Conservation (phyloP, 1,140 invertebrate genomes). For the Achroia grisella region DNA sequence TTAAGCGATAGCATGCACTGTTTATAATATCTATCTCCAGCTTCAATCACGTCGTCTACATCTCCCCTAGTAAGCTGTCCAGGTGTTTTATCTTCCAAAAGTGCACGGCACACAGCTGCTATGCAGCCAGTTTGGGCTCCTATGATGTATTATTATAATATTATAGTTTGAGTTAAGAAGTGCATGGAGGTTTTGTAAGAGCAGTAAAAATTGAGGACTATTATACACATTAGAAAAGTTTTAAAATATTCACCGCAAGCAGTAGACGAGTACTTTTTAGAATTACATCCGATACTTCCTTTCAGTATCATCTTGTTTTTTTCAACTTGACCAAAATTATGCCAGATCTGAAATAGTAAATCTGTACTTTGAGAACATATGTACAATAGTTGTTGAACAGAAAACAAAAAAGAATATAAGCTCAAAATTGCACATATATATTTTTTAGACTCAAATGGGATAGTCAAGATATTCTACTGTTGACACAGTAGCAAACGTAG, state of each 20-base stretch:
- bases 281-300: constrained; percentile 49
- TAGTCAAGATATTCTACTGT: too few species aligned
- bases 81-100: constrained; percentile 45
- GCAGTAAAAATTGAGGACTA: too few species aligned
- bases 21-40: constrained; percentile 46
- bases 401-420: too few species aligned
- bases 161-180: too few species aligned
- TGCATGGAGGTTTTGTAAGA: too few species aligned
- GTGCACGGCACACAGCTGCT: constrained; percentile 39
- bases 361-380: too few species aligned
- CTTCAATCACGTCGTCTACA: constrained; percentile 42
- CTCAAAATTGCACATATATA: too few species aligned
- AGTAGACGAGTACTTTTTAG: constrained; percentile 47
- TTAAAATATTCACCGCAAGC: too few species aligned
- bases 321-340: constrained; percentile 53
- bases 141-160: constrained; percentile 4
- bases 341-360: constrained; percentile 42
- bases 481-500: too few species aligned
- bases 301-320: constrained; percentile 61
- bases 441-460: too few species aligned
- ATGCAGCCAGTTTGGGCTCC: constrained; percentile 56
- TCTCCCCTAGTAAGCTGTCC: constrained; percentile 27
- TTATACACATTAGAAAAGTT: too few species aligned
- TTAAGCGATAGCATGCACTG: constrained; percentile 48
- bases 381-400: too few species aligned